These are phyloP conservation scores for Aporrectodea caliginosa DNA, from an alignment of 1,140 invertebrate species.

Conservation along the genomic window DNA sequence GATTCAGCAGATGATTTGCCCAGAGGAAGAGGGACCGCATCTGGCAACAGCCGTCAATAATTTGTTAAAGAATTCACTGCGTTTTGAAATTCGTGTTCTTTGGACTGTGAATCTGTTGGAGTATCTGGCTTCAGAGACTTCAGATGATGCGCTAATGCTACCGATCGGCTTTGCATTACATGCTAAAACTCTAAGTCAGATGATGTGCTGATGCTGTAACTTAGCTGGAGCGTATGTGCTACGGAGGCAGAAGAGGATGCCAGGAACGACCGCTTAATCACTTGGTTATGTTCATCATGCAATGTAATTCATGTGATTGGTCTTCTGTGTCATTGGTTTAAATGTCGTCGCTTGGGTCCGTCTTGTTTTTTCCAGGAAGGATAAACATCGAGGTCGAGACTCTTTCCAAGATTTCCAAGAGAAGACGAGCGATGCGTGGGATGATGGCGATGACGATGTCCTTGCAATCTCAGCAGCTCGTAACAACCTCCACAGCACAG, in stretches of 20 bases:
- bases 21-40: too few relatives aligned
- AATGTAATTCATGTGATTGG: background rate
- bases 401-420: conserved; percentile 94
- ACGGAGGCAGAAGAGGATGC: too few relatives aligned
- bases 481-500: conserved; percentile 47
- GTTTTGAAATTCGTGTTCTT: background rate
- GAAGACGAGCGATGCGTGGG: conserved; percentile 93
- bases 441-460: conserved; percentile 82
- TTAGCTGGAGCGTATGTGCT: background rate
- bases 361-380: too few relatives aligned
- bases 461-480: conserved; percentile 61
- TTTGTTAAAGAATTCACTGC: background rate
- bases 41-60: too few relatives aligned
- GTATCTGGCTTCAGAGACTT: too few relatives aligned
- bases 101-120: too few relatives aligned
- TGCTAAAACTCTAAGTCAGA: background rate
- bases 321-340: background rate
- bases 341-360: background rate
- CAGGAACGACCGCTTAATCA: too few relatives aligned
- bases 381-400: conserved; percentile 58
- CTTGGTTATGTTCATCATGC: background rate
- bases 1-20: background rate
- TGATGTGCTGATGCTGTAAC: background rate
- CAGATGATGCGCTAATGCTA: too few relatives aligned
- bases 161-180: too few relatives aligned